Evolutionary conservation across 1,140 invertebrate genomes (phyloP), one percentile per base, ranked within the genome.

Genomic region (Daktulosphaira vitifoliae): DNA sequence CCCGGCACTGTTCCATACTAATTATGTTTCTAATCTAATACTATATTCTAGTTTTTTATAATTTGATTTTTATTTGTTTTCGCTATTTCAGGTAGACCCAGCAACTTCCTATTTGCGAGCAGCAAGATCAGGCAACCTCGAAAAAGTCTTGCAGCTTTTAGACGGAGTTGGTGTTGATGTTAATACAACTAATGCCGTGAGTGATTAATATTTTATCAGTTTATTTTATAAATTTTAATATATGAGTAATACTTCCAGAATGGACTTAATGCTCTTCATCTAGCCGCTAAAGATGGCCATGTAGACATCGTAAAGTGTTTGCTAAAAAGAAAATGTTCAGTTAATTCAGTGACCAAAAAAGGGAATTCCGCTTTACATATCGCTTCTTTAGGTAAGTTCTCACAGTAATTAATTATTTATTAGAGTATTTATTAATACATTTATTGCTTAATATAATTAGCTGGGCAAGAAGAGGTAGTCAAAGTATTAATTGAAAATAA

Each of bases 361-460:
- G 96, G 93, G 78, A 97, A 98, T 76, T 98, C 96, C 68, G 92
- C 96, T n/a, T 80, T 99, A 48, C 96, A 99, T 78, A 98, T 99
- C 77, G 96, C 96, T 73, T 96, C 93, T 68, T 82, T 99, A 69
- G 91, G 84, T 85, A 75, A 78, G 73, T 72, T 46, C 26, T 16
- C 13, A 29, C n/a, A n/a, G n/a, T n/a, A n/a, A n/a, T 18, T 22
- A 23, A 44, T 52, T 2, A 7, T 59, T 7, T n/a, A 22, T 59
- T 59, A 9, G 7, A 15, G 16, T 39, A 59, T 42, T 7, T n/a
- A 39, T 39, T 39, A 8, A 39, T 8, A 39, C 8, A n/a, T 8
- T 8, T n/a, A 9, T 9, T 39, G 38, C 8, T 39, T n/a, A 39
- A 39, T 8, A 39, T 9, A 9, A 39, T 18, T 71, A 85, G 89